Evolutionary conservation across 2,113 vertebrate species (phyloP), one percentile per base, ranked within the genome.

Genomic region (Notiomystis cincta): DNA sequence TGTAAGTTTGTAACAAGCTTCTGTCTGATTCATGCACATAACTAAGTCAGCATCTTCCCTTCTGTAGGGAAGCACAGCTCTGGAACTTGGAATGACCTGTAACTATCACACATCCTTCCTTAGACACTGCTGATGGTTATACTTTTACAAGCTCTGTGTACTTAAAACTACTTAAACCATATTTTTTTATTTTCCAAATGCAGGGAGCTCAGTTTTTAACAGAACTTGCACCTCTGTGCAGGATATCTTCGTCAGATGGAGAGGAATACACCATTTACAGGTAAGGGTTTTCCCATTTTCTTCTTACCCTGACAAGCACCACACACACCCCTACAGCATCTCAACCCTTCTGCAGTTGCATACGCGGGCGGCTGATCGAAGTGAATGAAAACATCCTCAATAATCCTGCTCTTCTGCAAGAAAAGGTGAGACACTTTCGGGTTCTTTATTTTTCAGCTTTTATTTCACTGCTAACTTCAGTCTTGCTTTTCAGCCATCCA

Each of bases 191-290:
- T 84, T 95, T 79, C 18, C 38, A 61, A 86, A 85, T 80, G 38
- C 77, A 99, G 99, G 99, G 99, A 50, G 99, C 99, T 45, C 99
- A 99, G 95, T 99, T 99, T 96, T 97, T 99, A 67, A 99, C 99
- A 57, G 99, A 99, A 93, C 98, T 99, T 67, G 99, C 99, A 70
- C 99, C 99, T 51, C 96, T 99, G 76, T 99, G 99, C 94, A 98
- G 99, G 85, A 99, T 99, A 97, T 98, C 98, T 33, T 99, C 99
- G 80, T 98, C 98, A 51, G 99, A 99, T 97, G 98, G 99, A 62
- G 98, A 98, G 11, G 98, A 99, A 95, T 99, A 99, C 90, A 99
- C 99, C 8, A 94, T 99, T 96, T 99, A 98, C 86, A 99, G 99
- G 99, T 99, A 93, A 98, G 97, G 27, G 51, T 50, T 54, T 86